These are phyloP conservation scores for Oreochromis niloticus DNA, from an alignment of 2,113 vertebrate species.

Conservation along the genomic window DNA sequence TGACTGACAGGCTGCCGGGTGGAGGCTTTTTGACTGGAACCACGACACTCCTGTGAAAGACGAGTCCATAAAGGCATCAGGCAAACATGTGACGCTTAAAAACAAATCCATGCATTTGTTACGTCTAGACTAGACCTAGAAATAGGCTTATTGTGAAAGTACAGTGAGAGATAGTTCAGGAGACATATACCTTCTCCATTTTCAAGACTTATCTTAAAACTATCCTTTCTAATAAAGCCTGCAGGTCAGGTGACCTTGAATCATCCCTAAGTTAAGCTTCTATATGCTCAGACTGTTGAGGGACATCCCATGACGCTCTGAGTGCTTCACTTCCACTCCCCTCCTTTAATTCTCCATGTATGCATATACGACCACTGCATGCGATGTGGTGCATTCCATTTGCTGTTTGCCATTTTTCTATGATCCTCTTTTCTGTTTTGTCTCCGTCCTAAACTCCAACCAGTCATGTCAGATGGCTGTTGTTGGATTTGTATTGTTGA, in stretches of 20 bases:
- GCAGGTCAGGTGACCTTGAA: not conserved
- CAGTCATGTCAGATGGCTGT: not conserved
- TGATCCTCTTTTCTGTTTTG: not conserved
- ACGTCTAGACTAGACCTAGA: not conserved
- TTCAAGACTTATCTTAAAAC: not conserved
- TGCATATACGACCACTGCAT: not conserved
- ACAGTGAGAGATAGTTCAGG: not conserved
- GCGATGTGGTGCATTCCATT: not conserved
- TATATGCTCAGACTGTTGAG: not conserved
- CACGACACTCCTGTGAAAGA: conserved; percentile 84
- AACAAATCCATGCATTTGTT: not conserved
- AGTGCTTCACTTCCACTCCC: not conserved
- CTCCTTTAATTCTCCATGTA: not conserved
- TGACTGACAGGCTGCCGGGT: conserved; percentile 91
- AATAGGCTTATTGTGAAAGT: not conserved
- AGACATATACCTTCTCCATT: not conserved
- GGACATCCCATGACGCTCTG: not conserved
- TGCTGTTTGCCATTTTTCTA: not conserved
- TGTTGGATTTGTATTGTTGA: too few species aligned
- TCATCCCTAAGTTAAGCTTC: not conserved
- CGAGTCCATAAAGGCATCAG: not conserved
- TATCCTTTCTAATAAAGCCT: not conserved
- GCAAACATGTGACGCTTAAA: not conserved
- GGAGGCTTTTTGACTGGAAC: conserved; percentile 97
- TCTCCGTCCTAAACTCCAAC: not conserved